Percentiles rank a stretch among this genome's conserved stretches.
Conservation (phyloP, 2,113 vertebrate species). For the Oreochromis niloticus region DNA sequence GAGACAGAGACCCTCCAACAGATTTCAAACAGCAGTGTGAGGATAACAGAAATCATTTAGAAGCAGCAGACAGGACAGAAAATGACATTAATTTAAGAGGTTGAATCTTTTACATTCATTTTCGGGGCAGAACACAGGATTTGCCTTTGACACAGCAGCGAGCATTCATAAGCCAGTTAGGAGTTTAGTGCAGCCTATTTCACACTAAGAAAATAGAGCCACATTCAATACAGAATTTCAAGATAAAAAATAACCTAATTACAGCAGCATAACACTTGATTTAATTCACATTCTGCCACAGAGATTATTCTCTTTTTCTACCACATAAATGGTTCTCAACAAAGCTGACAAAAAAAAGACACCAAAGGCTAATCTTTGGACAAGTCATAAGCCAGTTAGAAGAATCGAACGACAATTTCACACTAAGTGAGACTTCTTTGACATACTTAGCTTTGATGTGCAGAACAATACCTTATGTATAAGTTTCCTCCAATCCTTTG, state of each 20-base stretch:
- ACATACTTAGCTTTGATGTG: neutral
- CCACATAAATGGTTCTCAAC: neutral
- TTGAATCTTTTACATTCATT: neutral
- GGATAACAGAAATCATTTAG: neutral
- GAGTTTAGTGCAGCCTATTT: slow-evolving; percentile 25
- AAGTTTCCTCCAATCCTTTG: neutral
- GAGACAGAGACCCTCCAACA: neutral
- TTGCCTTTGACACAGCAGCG: slow-evolving; percentile 1
- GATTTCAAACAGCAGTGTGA: neutral
- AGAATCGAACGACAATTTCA: slow-evolving; percentile 32
- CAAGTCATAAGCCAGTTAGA: slow-evolving; percentile 30
- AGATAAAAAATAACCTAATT: slow-evolving; percentile 24
- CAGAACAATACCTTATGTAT: neutral
- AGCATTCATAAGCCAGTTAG: slow-evolving; percentile 42
- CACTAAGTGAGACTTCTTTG: neutral
- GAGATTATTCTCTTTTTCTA: slow-evolving; percentile 14
- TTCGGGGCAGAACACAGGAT: slow-evolving; percentile 41
- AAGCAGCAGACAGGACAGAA: neutral
- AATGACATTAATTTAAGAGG: neutral
- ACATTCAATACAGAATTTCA: neutral
- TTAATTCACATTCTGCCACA: slow-evolving; percentile 9
- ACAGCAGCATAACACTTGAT: neutral
- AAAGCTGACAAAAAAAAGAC: neutral
- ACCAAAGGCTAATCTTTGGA: slow-evolving; percentile 13
- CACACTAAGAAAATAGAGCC: slow-evolving; percentile 20